phyloP scores from a whole-genome alignment of 2,797 vertebrate species.

The Halcyon leucocephala region DNA sequence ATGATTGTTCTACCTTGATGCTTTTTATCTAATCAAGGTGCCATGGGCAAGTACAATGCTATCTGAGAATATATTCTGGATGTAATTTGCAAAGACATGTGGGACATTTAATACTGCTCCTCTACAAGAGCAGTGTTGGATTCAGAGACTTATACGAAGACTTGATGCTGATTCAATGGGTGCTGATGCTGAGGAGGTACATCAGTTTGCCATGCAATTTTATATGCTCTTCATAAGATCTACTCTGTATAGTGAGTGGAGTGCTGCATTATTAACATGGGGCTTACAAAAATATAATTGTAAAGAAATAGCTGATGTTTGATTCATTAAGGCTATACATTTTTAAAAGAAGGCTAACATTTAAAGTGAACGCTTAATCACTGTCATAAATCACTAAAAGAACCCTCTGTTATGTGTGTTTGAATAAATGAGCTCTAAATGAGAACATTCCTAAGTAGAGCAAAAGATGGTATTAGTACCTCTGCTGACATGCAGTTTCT shows the following conservation, averaged over 20 bases:
- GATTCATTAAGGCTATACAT: not conserved
- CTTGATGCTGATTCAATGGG: not conserved
- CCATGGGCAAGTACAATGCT: not conserved
- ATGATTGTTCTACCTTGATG: not conserved
- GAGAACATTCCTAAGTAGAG: slow-evolving; percentile 5
- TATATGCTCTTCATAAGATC: not conserved
- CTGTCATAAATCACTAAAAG: not conserved
- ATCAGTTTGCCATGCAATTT: not conserved
- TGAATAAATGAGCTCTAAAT: slow-evolving; percentile 22
- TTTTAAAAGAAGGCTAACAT: not conserved
- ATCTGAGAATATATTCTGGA: not conserved
- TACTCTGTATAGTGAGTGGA: not conserved
- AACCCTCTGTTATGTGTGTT: not conserved
- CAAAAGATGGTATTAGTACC: slow-evolving; percentile 3
- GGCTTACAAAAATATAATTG: not conserved
- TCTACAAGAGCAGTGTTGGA: not conserved
- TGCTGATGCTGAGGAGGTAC: not conserved
- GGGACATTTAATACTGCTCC: not conserved
- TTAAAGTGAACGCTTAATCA: slow-evolving; percentile 25
- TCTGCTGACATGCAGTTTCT: not conserved
- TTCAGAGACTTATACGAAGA: not conserved
- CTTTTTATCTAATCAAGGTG: not conserved
- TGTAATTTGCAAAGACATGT: not conserved
- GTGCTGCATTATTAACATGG: not conserved
- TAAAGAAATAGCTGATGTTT: not conserved